These are phyloP conservation scores for Eubucco bourcierii DNA, from an alignment of 2,113 vertebrate species.

Conservation along the genomic window DNA sequence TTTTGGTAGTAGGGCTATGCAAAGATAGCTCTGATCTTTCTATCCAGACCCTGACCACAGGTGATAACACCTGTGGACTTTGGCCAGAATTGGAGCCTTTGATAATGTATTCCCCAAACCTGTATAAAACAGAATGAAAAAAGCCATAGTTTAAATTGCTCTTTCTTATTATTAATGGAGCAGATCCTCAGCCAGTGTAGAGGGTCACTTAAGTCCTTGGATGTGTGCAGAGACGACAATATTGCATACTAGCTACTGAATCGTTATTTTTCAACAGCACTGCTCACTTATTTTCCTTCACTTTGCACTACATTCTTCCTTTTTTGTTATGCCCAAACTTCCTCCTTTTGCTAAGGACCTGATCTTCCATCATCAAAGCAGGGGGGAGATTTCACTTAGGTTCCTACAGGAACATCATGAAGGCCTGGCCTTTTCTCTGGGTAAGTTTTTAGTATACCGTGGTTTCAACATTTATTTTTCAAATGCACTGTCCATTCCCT, in stretches of 20 bases:
- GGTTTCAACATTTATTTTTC: neutral
- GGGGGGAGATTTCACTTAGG: neutral
- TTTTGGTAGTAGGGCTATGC: constrained; percentile 41
- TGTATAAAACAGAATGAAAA: constrained; percentile 46
- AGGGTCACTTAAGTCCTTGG: constrained; percentile 39
- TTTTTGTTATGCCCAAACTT: neutral
- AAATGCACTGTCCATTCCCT: neutral
- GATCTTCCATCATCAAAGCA: neutral
- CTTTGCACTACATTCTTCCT: constrained; percentile 24
- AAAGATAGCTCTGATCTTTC: constrained; percentile 60
- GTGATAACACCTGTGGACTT: constrained; percentile 60
- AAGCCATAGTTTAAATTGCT: constrained; percentile 38
- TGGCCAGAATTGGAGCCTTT: constrained; percentile 58
- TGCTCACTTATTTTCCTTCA: constrained; percentile 16
- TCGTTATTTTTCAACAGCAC: constrained; percentile 11
- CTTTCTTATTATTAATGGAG: constrained; percentile 55
- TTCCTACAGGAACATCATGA: neutral
- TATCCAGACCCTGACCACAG: constrained; percentile 60
- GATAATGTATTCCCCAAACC: constrained; percentile 47
- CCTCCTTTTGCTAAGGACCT: neutral
- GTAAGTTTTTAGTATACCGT: constrained; percentile 39
- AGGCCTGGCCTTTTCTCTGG: constrained; percentile 39
- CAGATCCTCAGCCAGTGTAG: constrained; percentile 28
- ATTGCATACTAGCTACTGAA: constrained; percentile 38
- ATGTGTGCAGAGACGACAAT: constrained; percentile 42